Evolutionary conservation across 1,140 invertebrate genomes (phyloP), one percentile per base, ranked within the genome.

Genomic region (Homarus americanus): DNA sequence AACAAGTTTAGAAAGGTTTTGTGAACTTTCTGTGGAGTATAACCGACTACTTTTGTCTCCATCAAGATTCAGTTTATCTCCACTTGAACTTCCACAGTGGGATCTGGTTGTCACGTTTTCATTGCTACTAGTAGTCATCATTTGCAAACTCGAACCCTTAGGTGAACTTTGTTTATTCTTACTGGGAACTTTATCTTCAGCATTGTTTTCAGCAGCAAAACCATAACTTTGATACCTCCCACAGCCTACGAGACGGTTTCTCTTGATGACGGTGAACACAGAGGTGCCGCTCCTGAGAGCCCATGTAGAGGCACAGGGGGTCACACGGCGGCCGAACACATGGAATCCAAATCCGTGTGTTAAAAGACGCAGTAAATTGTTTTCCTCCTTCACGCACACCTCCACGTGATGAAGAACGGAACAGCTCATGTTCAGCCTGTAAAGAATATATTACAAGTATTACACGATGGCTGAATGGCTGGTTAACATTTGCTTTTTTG

Each of bases 331-430:
- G 3, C 94, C 94, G 36, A 93, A 87, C 28, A 94, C 82, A 0
- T 79, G 49, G 87, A 95, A 95, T 40, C 93, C 94, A 91, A 94
- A 94, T 49, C 94, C 93, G 40, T 93, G 87, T 7, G 75, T 85
- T 41, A 95, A 93, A 20, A 93, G 93, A 75, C 88, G 63, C 5
- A 93, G 32, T 40, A 94, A 79, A 44, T 91, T 90, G 38, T 92
- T 78, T 9, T 94, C 94, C 92, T 95, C 93, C 41, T 82, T 80
- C 0, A 94, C 94, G 78, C 95, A 94, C 87, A 95, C 93, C 94
- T 95, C 95, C 72, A 95, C 93, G 84, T 95, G 95, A 93, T 95
- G 95, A n/a, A 95, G 91, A 36, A 82, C 80, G 20, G 87, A 83
- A 88, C 82, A 90, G 34, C 83, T 91, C 87, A 91, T 92, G 7